Base-by-base conservation (phyloP, 1,140 invertebrate genomes). In the Forficula auricularia region DNA sequence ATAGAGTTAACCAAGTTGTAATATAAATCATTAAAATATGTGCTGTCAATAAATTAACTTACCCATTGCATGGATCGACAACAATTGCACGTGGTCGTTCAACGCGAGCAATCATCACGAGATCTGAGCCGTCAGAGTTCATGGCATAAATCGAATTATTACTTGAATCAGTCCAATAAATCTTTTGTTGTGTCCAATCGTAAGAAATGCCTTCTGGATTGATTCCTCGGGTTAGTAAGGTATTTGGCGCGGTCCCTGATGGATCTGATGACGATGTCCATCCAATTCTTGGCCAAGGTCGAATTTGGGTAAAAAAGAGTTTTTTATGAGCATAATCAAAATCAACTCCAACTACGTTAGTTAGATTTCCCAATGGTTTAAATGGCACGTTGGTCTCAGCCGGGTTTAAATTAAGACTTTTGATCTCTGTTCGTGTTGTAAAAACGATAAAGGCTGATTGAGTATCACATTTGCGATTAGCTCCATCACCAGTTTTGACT, bases 101-200 rank as follows among this genome's bases (percentile, higher is more conserved):
- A 0, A 95, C 92, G 53, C 81, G 66, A 1, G 85, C 80, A 44
- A 97, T 94, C 76, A 92, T 94, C 0, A 97, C 82, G 27, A 96
- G 65, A 53, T 94, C 79, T 0, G 77, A 66, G 8, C 88, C 84
- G 54, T 89, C 80, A 3, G 88, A 64, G 56, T 98, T 90, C 79
- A 95, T 91, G 0, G 90, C 86, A 52, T 92, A 95, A 37, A 96
- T 92, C 19, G 82, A 27, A 47, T 85, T 86, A 52, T 92, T 96
- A 0, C 80, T 83, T 33, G 81, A 90, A 52, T 98, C 92, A 0
- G 91, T 91, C 90, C 90, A 98, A 57, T 95, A 98, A 19, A 98
- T 77, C 60, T 94, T 96, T 54, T 88, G 83, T 48, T 88, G 83
- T 0, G 90, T 91, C 91, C 91, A 97, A 54, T 97, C 91, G 55